phyloP scores from a whole-genome alignment of 2,888 invertebrate genomes.

The Oithona nana region DNA sequence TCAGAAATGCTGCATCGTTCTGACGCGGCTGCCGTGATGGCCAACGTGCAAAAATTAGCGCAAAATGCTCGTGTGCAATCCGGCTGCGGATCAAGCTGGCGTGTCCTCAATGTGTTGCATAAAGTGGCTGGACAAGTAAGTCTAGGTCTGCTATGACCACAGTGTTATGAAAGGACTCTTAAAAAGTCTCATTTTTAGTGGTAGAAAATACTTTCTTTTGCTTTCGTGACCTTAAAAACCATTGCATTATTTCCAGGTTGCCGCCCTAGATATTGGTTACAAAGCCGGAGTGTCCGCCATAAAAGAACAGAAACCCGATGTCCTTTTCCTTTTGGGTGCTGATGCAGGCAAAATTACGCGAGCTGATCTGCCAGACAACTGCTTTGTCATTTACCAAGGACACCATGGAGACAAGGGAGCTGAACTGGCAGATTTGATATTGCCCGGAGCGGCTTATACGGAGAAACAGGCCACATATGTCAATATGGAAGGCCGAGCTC shows the following conservation, averaged over 20 bases:
- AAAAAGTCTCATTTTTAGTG: no score
- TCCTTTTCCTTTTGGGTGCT: conserved; percentile 81
- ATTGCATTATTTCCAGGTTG: no score
- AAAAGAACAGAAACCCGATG: conserved; percentile 43
- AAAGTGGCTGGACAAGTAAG: conserved; percentile 56
- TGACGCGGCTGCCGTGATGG: conserved; percentile 56
- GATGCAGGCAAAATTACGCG: conserved; percentile 60
- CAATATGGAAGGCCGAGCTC: conserved; percentile 91
- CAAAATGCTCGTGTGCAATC: conserved; percentile 20
- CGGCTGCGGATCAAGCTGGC: conserved; percentile 36
- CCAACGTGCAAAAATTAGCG: conserved; percentile 52
- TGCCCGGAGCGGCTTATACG: conserved; percentile 94
- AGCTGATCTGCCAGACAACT: conserved; percentile 55
- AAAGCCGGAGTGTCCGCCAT: conserved; percentile 45
- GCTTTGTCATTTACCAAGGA: conserved; percentile 71
- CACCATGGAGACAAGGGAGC: conserved; percentile 95
- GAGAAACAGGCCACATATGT: conserved; percentile 89
- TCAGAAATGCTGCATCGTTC: conserved; percentile 55
- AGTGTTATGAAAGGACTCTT: no score
- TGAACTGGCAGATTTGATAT: conserved; percentile 67
- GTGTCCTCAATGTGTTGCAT: conserved; percentile 82
- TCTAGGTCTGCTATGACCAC: not conserved
- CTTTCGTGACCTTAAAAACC: no score
- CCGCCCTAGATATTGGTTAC: conserved; percentile 88
- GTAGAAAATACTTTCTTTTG: no score